phyloP scores from a whole-genome alignment of 2,113 vertebrate genomes.

The Melanerpes formicivorus region DNA sequence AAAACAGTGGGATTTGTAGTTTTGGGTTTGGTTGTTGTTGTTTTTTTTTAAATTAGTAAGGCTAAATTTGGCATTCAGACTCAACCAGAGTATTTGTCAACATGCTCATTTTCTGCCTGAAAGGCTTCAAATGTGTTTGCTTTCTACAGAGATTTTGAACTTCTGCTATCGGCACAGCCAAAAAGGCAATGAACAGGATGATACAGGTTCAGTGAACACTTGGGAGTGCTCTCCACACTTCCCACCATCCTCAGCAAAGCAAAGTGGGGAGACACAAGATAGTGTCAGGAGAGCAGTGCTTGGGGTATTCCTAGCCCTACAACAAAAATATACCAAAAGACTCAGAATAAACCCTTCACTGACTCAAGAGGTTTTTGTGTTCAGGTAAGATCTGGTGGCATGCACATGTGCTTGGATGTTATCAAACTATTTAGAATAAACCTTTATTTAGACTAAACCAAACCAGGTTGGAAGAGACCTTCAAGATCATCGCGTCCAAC shows the following conservation, averaged over 20 bases:
- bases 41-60: neutral
- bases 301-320: neutral
- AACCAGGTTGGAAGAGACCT: too few species aligned
- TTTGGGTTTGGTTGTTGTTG: too few species aligned
- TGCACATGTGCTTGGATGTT: rapidly evolving
- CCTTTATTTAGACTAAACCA: too few species aligned
- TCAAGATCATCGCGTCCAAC: too few species aligned
- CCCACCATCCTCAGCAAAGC: neutral
- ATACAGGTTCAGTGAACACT: neutral
- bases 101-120: neutral
- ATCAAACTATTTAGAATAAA: neutral
- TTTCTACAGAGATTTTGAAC: neutral
- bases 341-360: neutral
- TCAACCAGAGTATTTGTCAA: neutral
- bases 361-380: neutral
- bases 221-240: neutral
- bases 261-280: rapidly evolving
- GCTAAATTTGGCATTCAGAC: neutral
- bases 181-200: neutral
- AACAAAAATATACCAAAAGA: neutral
- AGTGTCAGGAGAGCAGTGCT: neutral
- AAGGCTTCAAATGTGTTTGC: neutral
- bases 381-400: neutral
- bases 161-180: neutral
- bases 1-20: neutral